Evolutionary conservation across 2,113 vertebrate genomes (phyloP), one percentile per base, ranked within the genome.

Genomic region (Daphoenositta chrysoptera): DNA sequence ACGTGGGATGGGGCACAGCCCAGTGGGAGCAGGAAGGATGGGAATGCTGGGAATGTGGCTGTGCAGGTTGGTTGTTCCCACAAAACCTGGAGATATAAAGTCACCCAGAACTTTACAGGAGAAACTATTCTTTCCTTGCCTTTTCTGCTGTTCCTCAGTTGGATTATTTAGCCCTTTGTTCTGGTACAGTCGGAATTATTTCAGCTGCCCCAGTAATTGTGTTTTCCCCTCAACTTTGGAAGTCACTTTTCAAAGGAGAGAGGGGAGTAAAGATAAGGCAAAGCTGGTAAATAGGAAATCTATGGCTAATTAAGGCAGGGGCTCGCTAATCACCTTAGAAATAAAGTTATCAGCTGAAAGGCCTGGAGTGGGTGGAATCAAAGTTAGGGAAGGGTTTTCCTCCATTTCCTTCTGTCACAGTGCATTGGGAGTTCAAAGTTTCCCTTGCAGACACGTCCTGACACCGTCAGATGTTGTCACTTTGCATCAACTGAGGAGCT

Each of bases 81-180:
- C 61, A 65, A 56, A 85, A 61, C 83, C 85, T 45, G 79, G n/a
- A 69, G 75, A 79, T 63, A 76, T 61, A 47, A 20, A 1, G 0
- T 85, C 60, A 71, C 70, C 61, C 40, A 51, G 76, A 86, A 48
- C 42, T 80, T 2, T 19, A 11, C 0, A 5, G 71, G 66, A 54
- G 50, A 83, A 92, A 23, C 47, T 0, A 63, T 88, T 86, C 47
- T 86, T 83, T 57, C 54, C 54, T 69, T 77, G 83, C n/a, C 66
- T 73, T 81, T 75, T 61, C 68, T 69, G 15, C 78, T 4, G 26
- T 77, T 77, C 30, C 94, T 92, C 10, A 1, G 2, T 73, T 83
- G 83, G 78, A 66, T 73, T 81, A 47, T 94, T 88, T 50, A 86
- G 63, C 63, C 18, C 88, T 92, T 96, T 94, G 90, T 94, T 93